A percentile compares a stretch with the other conserved stretches of the same genome.
Evolutionary conservation across 2,797 vertebrate species (phyloP).

Genomic region (Sylvilagus floridanus): DNA sequence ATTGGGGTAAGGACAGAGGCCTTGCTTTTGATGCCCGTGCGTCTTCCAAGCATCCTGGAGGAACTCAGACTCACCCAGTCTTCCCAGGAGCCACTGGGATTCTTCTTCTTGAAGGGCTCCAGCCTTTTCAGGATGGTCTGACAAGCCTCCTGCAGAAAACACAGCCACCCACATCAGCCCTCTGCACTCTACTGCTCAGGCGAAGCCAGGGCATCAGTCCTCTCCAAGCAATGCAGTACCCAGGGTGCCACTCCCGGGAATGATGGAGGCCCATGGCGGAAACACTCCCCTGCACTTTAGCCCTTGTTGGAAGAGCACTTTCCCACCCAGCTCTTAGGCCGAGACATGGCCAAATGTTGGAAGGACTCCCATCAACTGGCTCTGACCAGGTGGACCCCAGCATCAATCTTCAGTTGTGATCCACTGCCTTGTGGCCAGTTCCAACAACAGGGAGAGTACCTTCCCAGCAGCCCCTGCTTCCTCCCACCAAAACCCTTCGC

Average conservation of each 20-base stretch:
- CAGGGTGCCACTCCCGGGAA: neutral
- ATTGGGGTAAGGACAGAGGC: neutral
- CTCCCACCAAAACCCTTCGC: neutral
- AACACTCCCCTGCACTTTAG: neutral
- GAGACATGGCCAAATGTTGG: neutral
- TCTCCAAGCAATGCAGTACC: neutral
- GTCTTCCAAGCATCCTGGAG: neutral
- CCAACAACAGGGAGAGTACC: neutral
- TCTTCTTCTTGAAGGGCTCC: constrained; percentile 91
- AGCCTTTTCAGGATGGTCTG: constrained; percentile 92
- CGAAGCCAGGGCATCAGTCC: neutral
- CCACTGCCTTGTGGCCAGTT: neutral
- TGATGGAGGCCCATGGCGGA: neutral
- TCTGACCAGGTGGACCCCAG: neutral
- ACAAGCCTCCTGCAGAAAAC: constrained; percentile 91
- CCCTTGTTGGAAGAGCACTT: neutral
- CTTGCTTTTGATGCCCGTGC: neutral
- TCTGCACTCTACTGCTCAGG: neutral
- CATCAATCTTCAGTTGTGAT: neutral
- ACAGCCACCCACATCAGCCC: neutral
- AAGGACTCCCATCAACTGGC: neutral
- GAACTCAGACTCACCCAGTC: constrained; percentile 92
- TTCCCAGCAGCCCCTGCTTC: neutral
- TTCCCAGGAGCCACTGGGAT: constrained; percentile 94
- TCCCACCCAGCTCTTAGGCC: neutral